These are phyloP conservation scores for Timema podura DNA, from an alignment of 2,888 invertebrate genomes.

Conservation along the genomic window DNA sequence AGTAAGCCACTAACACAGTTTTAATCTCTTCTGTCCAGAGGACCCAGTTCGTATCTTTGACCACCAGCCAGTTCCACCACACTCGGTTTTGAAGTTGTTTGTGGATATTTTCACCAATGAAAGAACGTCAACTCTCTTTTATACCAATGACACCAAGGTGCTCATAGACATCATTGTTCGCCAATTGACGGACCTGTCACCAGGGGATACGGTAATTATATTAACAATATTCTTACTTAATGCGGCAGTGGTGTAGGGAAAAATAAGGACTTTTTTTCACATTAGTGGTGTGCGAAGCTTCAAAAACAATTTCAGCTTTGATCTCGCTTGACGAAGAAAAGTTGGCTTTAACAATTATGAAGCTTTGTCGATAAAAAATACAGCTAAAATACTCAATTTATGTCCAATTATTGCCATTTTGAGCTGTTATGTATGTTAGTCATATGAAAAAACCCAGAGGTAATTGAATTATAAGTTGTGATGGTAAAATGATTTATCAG, in stretches of 20 bases:
- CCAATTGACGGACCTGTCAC: constrained; percentile 83
- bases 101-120: constrained; percentile 78
- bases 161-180: constrained; percentile 89
- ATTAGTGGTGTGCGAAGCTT: no score
- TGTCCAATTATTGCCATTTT: no score
- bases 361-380: no score
- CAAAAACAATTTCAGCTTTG: no score
- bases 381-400: no score
- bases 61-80: constrained; percentile 72
- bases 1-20: background rate
- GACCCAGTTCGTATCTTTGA: constrained; percentile 84
- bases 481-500: no score
- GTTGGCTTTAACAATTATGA: no score
- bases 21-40: constrained; percentile 52
- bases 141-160: constrained; percentile 92
- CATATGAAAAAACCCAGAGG: no score
- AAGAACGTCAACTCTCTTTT: constrained; percentile 81
- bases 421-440: no score
- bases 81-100: constrained; percentile 85
- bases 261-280: no score
- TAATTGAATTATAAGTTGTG: no score
- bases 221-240: background rate
- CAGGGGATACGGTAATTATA: constrained; percentile 70
- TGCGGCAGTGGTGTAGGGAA: background rate
- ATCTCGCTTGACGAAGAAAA: no score